phyloP scores from a whole-genome alignment of 2,888 invertebrate genomes.

The Mechanitis messenoides region DNA sequence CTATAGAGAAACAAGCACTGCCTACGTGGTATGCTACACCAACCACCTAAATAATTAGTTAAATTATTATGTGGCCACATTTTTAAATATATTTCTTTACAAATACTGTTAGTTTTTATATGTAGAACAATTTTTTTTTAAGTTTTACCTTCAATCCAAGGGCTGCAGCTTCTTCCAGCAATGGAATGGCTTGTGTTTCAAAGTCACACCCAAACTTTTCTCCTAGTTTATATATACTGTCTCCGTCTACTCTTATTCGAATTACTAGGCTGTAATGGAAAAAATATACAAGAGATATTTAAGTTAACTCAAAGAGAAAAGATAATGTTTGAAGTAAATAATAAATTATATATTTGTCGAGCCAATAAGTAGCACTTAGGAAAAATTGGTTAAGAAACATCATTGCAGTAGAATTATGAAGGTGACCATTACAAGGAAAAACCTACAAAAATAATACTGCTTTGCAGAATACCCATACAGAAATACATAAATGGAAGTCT shows the following conservation, averaged over 20 bases:
- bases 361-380: no score
- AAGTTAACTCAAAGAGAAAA: no score
- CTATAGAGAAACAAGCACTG: conserved; percentile 36
- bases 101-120: background rate
- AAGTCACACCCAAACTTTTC: conserved; percentile 45
- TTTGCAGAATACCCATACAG: no score
- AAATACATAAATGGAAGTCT: background rate
- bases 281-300: background rate
- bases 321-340: no score
- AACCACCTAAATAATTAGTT: conserved; percentile 35
- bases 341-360: no score
- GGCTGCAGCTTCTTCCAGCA: conserved; percentile 43
- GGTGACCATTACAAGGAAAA: no score
- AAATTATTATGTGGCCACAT: background rate
- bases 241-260: conserved; percentile 39
- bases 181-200: conserved; percentile 38
- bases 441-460: no score
- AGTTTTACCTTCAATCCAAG: conserved; percentile 35
- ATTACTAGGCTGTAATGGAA: conserved; percentile 29
- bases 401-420: no score
- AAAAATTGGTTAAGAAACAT: no score
- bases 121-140: no score
- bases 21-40: conserved; percentile 48
- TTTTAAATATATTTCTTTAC: no score
- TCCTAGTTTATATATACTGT: conserved; percentile 36